Base-by-base conservation (phyloP, 2,113 vertebrate species). In the Thunnus thynnus region DNA sequence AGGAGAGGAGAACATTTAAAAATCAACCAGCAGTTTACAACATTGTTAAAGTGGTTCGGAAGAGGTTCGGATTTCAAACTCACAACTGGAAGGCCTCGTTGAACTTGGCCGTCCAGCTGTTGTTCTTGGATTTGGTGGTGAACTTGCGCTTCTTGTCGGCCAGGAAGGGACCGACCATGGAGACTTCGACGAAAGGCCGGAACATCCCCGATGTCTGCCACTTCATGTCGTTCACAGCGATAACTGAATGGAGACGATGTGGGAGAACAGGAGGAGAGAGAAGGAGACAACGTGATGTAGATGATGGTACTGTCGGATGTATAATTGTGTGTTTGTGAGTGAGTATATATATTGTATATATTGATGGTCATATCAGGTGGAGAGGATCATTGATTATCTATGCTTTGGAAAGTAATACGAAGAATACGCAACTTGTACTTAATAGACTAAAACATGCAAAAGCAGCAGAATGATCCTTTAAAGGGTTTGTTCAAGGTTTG, bases 201-300 rank as follows among this genome's bases (percentile, higher is more conserved):
- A 99, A 99, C 97, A 99, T 98, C 41, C 97, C 97, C 0, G 97
- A 97, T 0, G 98, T 99, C 81, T 98, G 97, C 98, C 98, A 99
- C 94, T 97, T 99, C 93, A 99, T 96, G 83, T 99, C 97, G 0
- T 97, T 99, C 82, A 97, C 98, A 1, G 96, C 96, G 36, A 99
- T 96, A 82, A 99, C 98, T 99, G 87, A 2, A 56, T 0, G 64
- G 52, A 81, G 71, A 36, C 36, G 27, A 57, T 1, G 69, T 6
- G 14, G 18, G 5, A 3, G 46, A 36, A 30, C 22, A 13, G 17
- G 55, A 48, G 20, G 12, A 22, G 47, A 51, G 57, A 54, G 4
- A 70, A 25, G 44, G 16, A 41, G 25, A 71, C 61, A 8, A 58
- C 55, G 54, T 36, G 27, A n/a, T 22, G n/a, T 12, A 13, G 2